Conservation (phyloP, 1,140 invertebrate species). For the Trigoniulus corallinus region DNA sequence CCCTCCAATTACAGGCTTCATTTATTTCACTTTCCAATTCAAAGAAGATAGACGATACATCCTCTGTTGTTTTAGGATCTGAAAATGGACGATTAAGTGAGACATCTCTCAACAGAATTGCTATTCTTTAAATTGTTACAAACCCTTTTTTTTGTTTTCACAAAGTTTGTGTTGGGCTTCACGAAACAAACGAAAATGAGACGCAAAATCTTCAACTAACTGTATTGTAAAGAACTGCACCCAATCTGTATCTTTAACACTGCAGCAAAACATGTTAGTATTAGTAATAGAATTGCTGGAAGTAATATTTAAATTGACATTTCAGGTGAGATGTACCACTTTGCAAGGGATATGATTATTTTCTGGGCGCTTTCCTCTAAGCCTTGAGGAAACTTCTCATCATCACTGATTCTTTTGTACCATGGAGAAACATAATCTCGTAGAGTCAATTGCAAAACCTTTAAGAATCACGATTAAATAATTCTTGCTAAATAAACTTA, state of each 20-base stretch:
- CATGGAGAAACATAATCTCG: constrained; percentile 63
- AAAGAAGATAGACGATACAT: neutral
- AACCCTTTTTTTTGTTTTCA: constrained; percentile 30
- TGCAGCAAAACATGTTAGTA: constrained; percentile 25
- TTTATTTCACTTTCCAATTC: constrained; percentile 48
- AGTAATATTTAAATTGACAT: no score
- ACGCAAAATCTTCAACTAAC: constrained; percentile 75
- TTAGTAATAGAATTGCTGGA: no score
- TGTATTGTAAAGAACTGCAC: constrained; percentile 66
- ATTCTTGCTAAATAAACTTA: constrained; percentile 1
- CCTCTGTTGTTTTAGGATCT: neutral
- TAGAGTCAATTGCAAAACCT: constrained; percentile 51
- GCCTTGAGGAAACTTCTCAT: constrained; percentile 35
- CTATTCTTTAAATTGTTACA: constrained; percentile 44
- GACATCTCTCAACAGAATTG: neutral
- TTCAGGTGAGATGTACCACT: no score
- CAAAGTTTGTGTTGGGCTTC: constrained; percentile 45
- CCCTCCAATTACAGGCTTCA: constrained; percentile 22
- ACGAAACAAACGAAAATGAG: constrained; percentile 64
- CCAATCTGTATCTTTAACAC: constrained; percentile 77
- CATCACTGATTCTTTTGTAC: constrained; percentile 40
- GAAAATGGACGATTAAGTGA: neutral
- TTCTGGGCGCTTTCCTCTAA: constrained; percentile 33
- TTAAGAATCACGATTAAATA: constrained; percentile 6
- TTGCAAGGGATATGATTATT: constrained; percentile 34